Percentiles rank a stretch among this genome's conserved stretches.
phyloP scores from a whole-genome alignment of 2,113 vertebrate genomes.

The Alethe diademata region DNA sequence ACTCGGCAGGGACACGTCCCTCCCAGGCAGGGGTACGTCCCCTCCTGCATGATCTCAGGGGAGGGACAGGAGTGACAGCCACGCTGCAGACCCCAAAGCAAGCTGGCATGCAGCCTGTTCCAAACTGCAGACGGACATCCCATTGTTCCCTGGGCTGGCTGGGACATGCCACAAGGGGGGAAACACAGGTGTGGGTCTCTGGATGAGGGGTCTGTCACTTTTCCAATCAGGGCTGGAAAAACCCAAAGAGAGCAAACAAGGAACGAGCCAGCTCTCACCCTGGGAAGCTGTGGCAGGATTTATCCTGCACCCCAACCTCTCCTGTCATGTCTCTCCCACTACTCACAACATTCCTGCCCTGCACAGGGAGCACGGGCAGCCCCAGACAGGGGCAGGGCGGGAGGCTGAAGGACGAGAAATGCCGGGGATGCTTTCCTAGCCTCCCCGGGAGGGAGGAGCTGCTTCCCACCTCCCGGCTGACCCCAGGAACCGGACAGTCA shows the following conservation, averaged over 20 bases:
- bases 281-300: neutral
- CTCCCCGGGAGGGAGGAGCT: neutral
- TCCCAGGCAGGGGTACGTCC: neutral
- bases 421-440: constrained; percentile 21
- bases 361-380: fast-evolving
- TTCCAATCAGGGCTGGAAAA: neutral
- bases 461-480: constrained; percentile 23
- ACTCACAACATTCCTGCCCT: neutral
- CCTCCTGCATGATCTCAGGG: neutral
- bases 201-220: neutral
- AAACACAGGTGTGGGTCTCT: neutral
- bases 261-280: neutral
- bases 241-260: neutral
- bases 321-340: neutral
- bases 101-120: neutral
- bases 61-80: neutral
- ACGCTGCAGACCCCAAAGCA: neutral
- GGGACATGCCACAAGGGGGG: neutral
- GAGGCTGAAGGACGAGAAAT: constrained; percentile 20
- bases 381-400: neutral
- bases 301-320: neutral
- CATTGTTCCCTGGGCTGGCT: neutral
- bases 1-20: neutral
- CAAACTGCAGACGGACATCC: neutral
- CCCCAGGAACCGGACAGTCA: constrained; percentile 51